Base-by-base conservation (phyloP, 2,797 vertebrate genomes). In the Thaleichthys pacificus region DNA sequence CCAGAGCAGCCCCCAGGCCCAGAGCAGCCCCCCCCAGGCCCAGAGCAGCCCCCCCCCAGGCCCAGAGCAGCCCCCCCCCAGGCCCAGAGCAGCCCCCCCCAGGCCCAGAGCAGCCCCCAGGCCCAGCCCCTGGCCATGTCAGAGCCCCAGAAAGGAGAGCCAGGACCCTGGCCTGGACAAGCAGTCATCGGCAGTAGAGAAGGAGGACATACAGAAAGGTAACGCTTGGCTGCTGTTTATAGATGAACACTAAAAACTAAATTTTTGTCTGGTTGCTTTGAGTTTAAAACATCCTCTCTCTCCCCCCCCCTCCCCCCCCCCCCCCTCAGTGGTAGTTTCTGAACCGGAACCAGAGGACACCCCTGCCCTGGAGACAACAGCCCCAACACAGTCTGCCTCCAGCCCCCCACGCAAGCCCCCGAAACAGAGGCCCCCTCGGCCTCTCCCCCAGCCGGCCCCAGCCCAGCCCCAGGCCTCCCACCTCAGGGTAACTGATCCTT, bases 151-250 rank as follows among this genome's bases (percentile, higher is more conserved):
- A 28, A 57, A 1, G 0, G 67, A 73, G 72, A 77, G 22, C 61
- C 66, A n/a, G 66, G 11, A 26, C 17, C 68, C 5, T 7, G 15
- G 58, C 65, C 69, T 42, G 12, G 32, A 14, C 3, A 51, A 51
- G 0, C 1, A 67, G 71, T 17, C 78, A 21, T 82, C 86, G 70
- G 54, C 76, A 30, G 83, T 82, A 15, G 63, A 63, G 21, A 66
- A 66, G 38, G 28, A 61, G 32, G 70, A 35, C 8, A 30, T 57
- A 58, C 61, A 62, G 66, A 21, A 68, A 68, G 82, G 81, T 81
- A 58, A 26, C 11, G 4, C n/a, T 21, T 21, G 63, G 35, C 21
- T 65, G 8, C 11, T 66, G 6, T 66, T 66, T 3, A 35, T 32
- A 1, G 15, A 11, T 4, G 19, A 38, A 4, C 28, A 38, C 15